Conservation (phyloP, 1,140 invertebrate genomes). For the Cotesia chilonis region DNA sequence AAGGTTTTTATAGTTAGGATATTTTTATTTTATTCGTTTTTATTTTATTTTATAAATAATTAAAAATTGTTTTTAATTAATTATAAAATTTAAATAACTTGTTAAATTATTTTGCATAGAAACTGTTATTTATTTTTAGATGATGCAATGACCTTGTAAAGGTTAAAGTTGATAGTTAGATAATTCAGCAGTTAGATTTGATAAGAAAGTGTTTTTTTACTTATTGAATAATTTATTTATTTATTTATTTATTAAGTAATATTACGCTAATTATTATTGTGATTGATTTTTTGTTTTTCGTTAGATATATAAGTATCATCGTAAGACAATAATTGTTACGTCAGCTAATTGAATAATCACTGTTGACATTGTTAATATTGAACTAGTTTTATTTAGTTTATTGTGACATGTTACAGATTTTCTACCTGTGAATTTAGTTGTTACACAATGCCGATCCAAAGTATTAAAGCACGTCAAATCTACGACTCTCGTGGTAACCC, state of each 20-base stretch:
- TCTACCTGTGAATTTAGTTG: slow-evolving; percentile 47
- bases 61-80: neutral
- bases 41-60: neutral
- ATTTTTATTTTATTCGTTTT: neutral
- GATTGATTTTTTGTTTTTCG: too few species aligned
- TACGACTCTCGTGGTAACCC: slow-evolving; percentile 99
- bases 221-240: too few species aligned
- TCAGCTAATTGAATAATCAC: neutral
- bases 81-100: neutral
- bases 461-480: slow-evolving; percentile 94
- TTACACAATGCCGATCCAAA: slow-evolving; percentile 77
- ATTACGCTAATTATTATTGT: too few species aligned
- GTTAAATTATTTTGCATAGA: too few species aligned
- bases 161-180: slow-evolving; percentile 37
- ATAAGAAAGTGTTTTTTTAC: too few species aligned
- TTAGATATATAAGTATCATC: too few species aligned
- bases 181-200: neutral
- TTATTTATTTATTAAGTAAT: too few species aligned
- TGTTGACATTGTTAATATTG: neutral
- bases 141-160: slow-evolving; percentile 46
- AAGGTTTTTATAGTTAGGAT: slow-evolving; percentile 41
- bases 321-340: slow-evolving; percentile 5
- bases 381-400: slow-evolving; percentile 5
- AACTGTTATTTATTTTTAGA: too few species aligned
- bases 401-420: slow-evolving; percentile 40